Conservation (phyloP, 2,888 invertebrate species). For the Laspeyria flexula region DNA sequence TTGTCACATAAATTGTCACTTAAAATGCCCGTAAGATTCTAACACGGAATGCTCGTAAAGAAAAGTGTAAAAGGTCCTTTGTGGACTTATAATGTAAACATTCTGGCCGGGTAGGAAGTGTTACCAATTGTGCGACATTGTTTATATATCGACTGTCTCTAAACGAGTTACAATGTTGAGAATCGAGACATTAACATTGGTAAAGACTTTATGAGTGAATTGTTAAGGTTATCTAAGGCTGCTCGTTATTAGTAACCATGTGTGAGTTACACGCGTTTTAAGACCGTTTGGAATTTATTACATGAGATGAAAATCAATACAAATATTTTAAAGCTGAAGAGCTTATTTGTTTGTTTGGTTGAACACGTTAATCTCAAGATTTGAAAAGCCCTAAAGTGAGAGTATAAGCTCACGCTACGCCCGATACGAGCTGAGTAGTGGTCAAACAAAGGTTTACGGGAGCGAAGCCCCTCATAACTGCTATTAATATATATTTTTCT, state of each 20-base stretch:
- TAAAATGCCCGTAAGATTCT: constrained; percentile 54
- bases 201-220: constrained; percentile 24
- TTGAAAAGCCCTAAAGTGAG: too few relatives aligned
- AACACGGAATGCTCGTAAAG: constrained; percentile 56
- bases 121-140: constrained; percentile 38
- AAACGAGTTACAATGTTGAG: constrained; percentile 20
- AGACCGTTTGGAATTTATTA: too few relatives aligned
- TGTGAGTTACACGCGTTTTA: too few relatives aligned
- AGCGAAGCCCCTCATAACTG: too few relatives aligned
- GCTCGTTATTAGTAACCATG: not conserved
- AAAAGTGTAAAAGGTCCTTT: constrained; percentile 40
- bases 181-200: constrained; percentile 28
- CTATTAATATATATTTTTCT: too few relatives aligned
- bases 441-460: too few relatives aligned
- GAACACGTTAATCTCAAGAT: too few relatives aligned
- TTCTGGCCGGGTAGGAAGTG: constrained; percentile 44
- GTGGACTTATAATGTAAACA: constrained; percentile 34
- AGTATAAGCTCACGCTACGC: too few relatives aligned
- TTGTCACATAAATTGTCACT: constrained; percentile 70
- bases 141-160: constrained; percentile 37
- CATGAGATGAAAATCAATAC: too few relatives aligned
- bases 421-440: too few relatives aligned
- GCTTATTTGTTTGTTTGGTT: too few relatives aligned
- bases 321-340: too few relatives aligned
- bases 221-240: constrained; percentile 3